phyloP scores from a whole-genome alignment of 2,797 vertebrate genomes.

The Pristis pectinata region DNA sequence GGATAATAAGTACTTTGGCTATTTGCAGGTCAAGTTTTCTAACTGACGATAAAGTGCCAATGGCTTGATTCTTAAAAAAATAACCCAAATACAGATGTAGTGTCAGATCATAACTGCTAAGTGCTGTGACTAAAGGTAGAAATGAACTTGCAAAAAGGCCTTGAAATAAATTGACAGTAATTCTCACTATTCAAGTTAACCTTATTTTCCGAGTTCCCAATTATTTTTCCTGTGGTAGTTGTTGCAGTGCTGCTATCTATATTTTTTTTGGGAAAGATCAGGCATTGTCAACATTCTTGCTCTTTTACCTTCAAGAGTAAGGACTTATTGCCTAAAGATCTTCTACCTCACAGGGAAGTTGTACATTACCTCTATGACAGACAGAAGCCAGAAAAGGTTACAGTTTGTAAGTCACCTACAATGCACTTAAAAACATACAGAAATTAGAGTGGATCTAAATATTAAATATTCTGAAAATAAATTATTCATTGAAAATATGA shows the following conservation, averaged over 20 bases:
- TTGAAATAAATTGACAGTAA: not conserved
- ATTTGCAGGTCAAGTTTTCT: not conserved
- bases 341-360: not conserved
- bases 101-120: not conserved
- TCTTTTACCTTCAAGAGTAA: not conserved
- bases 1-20: not conserved
- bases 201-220: not conserved
- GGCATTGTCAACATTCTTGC: not conserved
- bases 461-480: slow-evolving; percentile 18
- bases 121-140: not conserved
- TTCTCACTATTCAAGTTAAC: not conserved
- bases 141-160: not conserved
- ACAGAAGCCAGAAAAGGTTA: not conserved
- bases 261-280: not conserved
- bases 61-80: not conserved
- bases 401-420: not conserved
- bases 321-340: slow-evolving; percentile 11
- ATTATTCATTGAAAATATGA: not conserved
- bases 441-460: not conserved
- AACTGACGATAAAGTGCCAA: slow-evolving; percentile 13
- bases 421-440: not conserved
- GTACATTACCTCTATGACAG: not conserved
- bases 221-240: not conserved
- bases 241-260: not conserved
- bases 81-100: not conserved